Conservation (phyloP, 2,113 vertebrate species). For the Calypte anna region DNA sequence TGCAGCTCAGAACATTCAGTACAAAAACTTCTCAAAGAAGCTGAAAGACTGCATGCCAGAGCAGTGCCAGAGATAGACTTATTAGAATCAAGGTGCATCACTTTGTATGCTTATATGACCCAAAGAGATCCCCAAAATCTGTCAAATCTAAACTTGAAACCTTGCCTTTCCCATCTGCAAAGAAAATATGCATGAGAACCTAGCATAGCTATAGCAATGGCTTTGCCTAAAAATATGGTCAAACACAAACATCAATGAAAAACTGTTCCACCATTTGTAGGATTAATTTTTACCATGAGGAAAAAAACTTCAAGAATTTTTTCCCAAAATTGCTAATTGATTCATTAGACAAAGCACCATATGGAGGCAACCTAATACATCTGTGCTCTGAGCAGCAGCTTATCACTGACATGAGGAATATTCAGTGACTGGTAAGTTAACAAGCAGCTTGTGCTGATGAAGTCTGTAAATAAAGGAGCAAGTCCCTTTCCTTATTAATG, state of each 20-base stretch:
- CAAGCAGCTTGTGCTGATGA: slow-evolving; percentile 40
- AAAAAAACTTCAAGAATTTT: not conserved
- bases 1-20: not conserved
- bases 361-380: slow-evolving; percentile 57
- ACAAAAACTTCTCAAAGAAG: not conserved
- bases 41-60: not conserved
- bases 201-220: not conserved
- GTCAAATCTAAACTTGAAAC: not conserved
- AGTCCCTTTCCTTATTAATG: slow-evolving; percentile 50
- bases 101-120: not conserved
- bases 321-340: slow-evolving; percentile 24
- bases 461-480: slow-evolving; percentile 59
- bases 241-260: not conserved
- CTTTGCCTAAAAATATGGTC: not conserved
- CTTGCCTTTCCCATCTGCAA: not conserved
- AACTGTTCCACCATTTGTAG: not conserved
- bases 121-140: not conserved
- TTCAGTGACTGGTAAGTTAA: slow-evolving; percentile 50
- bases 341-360: slow-evolving; percentile 66
- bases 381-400: slow-evolving; percentile 30
- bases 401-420: slow-evolving; percentile 38
- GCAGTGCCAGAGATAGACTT: not conserved
- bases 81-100: not conserved
- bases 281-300: not conserved
- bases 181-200: not conserved